Conservation (phyloP, 1,140 invertebrate species). For the Conus ventricosus region DNA sequence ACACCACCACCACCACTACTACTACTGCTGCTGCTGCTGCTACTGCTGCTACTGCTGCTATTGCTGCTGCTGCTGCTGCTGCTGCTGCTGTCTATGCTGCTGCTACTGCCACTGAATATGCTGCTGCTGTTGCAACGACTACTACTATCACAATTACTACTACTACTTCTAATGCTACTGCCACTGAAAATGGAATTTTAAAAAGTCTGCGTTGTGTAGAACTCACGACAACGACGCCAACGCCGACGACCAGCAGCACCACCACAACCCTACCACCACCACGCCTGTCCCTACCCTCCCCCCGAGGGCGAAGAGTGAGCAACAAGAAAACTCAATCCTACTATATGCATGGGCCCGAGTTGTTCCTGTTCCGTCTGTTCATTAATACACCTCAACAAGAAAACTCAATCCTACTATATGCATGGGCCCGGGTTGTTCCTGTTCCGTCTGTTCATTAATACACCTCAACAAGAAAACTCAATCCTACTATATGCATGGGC, state of each 20-base stretch:
- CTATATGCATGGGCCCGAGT: not conserved
- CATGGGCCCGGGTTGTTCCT: not conserved
- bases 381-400: not conserved
- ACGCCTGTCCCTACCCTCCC: conserved; percentile 7
- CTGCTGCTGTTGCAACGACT: not conserved
- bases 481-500: not conserved
- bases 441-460: too few species aligned
- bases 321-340: not conserved
- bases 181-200: too few species aligned
- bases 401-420: not conserved
- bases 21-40: not conserved
- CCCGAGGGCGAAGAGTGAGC: conserved; percentile 2
- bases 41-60: not conserved
- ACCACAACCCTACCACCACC: conserved; percentile 13
- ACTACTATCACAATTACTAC: not conserved
- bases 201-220: not conserved
- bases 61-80: too few species aligned
- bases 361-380: too few species aligned
- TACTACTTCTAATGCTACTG: not conserved
- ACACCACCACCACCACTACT: not conserved
- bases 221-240: conserved; percentile 2
- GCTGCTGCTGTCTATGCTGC: not conserved
- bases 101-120: not conserved
- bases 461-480: not conserved
- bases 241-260: not conserved